phyloP scores from a whole-genome alignment of 2,113 vertebrate species.

The Pomatorhinus ruficollis region DNA sequence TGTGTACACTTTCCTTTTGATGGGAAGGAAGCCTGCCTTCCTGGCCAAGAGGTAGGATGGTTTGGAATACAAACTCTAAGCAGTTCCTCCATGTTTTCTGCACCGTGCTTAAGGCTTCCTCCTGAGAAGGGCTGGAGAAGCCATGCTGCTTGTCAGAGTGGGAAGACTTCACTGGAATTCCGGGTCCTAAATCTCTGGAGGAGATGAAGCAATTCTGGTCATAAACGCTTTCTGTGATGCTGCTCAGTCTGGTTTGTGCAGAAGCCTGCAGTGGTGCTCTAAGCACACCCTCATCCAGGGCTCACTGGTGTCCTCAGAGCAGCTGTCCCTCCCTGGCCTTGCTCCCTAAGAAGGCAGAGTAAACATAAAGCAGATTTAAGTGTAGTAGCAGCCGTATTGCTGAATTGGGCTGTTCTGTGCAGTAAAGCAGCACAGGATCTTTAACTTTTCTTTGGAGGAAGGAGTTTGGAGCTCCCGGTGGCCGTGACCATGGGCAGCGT shows the following conservation, averaged over 20 bases:
- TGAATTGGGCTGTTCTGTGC: background rate
- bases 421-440: background rate
- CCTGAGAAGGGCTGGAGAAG: fast-evolving
- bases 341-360: fast-evolving
- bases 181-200: too few species aligned
- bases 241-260: background rate
- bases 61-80: background rate
- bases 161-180: background rate
- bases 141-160: background rate
- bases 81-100: background rate
- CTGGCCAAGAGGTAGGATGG: fast-evolving
- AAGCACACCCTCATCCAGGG: fast-evolving
- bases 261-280: fast-evolving
- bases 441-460: background rate
- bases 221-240: background rate
- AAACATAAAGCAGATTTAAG: background rate
- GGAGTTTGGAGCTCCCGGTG: background rate
- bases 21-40: background rate
- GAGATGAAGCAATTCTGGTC: background rate
- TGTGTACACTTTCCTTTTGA: background rate
- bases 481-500: fast-evolving
- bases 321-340: background rate
- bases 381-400: fast-evolving
- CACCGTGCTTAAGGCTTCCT: fast-evolving
- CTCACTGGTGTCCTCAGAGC: background rate